Evolutionary conservation across 1,140 invertebrate genomes (phyloP).

Genomic region (Drosophila orena): DNA sequence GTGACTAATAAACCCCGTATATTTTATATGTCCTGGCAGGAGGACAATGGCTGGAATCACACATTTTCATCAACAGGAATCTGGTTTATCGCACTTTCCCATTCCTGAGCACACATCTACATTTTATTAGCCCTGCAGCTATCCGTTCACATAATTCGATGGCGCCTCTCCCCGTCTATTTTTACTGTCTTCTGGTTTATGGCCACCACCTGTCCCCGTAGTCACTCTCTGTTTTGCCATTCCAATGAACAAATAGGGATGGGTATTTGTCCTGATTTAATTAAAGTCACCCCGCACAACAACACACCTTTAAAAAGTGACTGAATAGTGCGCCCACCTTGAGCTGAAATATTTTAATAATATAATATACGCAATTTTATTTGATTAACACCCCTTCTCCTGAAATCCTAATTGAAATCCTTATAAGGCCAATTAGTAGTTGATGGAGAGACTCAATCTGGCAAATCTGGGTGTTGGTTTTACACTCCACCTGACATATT

Average conservation of each 20-base stretch:
- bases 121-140: slow-evolving; percentile 57
- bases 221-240: slow-evolving; percentile 1
- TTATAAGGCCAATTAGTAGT: not conserved
- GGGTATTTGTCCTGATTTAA: slow-evolving; percentile 26
- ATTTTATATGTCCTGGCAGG: slow-evolving; percentile 35
- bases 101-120: slow-evolving; percentile 36
- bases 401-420: not conserved
- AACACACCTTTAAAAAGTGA: not conserved
- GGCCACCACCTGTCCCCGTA: slow-evolving; percentile 11
- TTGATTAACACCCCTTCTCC: not conserved
- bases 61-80: slow-evolving; percentile 49
- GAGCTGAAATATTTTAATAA: not conserved
- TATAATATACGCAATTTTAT: not conserved
- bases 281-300: slow-evolving; percentile 11
- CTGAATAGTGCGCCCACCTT: not conserved
- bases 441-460: not conserved
- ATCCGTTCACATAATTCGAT: slow-evolving; percentile 57
- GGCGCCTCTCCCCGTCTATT: slow-evolving; percentile 48
- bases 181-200: slow-evolving; percentile 50
- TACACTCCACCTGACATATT: not conserved
- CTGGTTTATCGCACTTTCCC: slow-evolving; percentile 36
- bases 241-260: slow-evolving; percentile 10
- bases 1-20: slow-evolving; percentile 45
- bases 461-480: not conserved
- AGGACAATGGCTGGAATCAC: slow-evolving; percentile 27